Conservation (phyloP, 2,113 vertebrate species). For the Ardeotis arabs region DNA sequence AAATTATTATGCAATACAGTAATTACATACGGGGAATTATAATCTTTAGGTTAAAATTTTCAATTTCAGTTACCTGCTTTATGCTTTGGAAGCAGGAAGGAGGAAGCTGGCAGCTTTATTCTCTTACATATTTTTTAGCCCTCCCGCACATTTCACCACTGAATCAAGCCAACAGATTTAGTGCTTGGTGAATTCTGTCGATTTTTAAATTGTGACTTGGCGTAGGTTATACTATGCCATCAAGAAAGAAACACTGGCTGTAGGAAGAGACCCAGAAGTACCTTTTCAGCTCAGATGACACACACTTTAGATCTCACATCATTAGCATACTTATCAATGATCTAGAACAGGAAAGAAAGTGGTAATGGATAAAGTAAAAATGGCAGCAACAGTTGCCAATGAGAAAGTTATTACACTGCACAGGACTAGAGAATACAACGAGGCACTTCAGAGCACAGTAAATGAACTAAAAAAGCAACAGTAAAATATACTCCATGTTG, state of each 20-base stretch:
- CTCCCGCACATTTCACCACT: not conserved
- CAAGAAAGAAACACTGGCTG: not conserved
- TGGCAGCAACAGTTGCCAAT: not conserved
- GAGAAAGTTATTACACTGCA: not conserved
- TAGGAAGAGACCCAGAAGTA: not conserved
- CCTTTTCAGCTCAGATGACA: not conserved
- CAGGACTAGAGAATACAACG: not conserved
- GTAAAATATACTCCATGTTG: not conserved
- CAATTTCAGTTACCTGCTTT: not conserved
- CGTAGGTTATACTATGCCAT: not conserved
- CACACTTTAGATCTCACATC: not conserved
- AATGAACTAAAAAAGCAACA: not conserved
- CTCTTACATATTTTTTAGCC: not conserved
- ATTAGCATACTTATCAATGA: not conserved
- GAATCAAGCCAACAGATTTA: not conserved
- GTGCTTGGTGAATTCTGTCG: not conserved
- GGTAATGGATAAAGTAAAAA: not conserved
- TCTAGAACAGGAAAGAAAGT: not conserved
- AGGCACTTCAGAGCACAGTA: not conserved
- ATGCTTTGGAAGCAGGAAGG: not conserved
- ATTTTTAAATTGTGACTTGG: not conserved
- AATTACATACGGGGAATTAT: not conserved
- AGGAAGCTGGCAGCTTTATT: not conserved
- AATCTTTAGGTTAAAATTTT: not conserved
- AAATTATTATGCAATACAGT: not conserved